Evolutionary conservation across 2,888 invertebrate species (phyloP).

Genomic region (Lasioglossum morio): DNA sequence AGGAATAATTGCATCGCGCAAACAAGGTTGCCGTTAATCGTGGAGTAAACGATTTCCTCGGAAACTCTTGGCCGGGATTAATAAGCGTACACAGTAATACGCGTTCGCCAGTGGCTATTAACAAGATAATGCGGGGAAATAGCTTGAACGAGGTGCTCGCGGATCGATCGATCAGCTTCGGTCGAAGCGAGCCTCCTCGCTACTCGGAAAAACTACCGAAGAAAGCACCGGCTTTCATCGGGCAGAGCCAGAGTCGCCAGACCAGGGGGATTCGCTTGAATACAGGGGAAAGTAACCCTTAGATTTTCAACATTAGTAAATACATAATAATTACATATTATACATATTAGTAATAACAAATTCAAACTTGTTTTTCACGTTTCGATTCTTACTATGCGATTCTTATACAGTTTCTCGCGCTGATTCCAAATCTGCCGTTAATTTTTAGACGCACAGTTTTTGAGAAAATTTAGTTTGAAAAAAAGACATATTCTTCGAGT

Average conservation of each 20-base stretch:
- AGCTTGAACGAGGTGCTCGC: background rate
- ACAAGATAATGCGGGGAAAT: conserved; percentile 5
- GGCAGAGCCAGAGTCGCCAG: background rate
- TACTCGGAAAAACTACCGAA: background rate
- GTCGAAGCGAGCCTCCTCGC: background rate
- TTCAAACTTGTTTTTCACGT: too few relatives aligned
- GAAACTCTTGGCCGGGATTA: background rate
- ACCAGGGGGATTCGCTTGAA: too few relatives aligned
- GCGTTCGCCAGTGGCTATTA: background rate
- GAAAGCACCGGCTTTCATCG: background rate
- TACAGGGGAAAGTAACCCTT: too few relatives aligned
- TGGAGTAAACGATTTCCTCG: background rate
- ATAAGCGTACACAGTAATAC: background rate
- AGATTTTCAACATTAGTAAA: too few relatives aligned
- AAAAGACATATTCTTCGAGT: too few relatives aligned
- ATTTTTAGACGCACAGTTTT: too few relatives aligned
- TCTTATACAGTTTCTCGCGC: too few relatives aligned
- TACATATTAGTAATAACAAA: too few relatives aligned
- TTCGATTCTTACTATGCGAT: too few relatives aligned
- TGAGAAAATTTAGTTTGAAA: too few relatives aligned
- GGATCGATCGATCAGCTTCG: conserved; percentile 3
- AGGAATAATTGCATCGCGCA: background rate
- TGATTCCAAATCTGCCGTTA: too few relatives aligned
- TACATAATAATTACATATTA: too few relatives aligned
- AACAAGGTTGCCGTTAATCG: background rate